A percentile compares a stretch with the other conserved stretches of the same genome.
These are phyloP conservation scores for Bungarus multicinctus DNA, from an alignment of 2,113 vertebrate species.

Conservation along the genomic window DNA sequence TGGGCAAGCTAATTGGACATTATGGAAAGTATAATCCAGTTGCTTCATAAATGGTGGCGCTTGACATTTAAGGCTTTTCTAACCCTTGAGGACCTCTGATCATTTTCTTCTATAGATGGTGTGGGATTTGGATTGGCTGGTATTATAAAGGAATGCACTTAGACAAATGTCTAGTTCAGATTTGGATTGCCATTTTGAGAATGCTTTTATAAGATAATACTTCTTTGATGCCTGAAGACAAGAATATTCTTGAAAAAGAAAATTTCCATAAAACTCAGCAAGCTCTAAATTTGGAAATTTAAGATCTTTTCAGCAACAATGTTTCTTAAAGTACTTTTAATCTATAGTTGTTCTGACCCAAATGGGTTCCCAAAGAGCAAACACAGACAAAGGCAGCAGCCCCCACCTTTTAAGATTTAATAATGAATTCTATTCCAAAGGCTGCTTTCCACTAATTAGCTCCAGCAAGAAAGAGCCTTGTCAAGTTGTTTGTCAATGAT, in stretches of 20 bases:
- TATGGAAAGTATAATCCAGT: background rate
- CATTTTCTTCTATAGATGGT: background rate
- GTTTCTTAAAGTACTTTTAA: background rate
- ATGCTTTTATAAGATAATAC: background rate
- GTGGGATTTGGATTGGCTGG: background rate
- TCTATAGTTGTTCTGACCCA: background rate
- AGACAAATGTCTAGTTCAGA: background rate
- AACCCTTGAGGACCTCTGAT: constrained; percentile 12
- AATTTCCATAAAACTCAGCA: background rate
- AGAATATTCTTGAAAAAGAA: background rate
- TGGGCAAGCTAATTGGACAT: background rate
- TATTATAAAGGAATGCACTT: background rate
- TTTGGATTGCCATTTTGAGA: background rate
- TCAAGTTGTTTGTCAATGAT: no score
- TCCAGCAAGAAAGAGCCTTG: no score
- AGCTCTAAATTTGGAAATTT: background rate
- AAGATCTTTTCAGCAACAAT: background rate
- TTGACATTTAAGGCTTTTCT: background rate
- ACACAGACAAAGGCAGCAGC: no score
- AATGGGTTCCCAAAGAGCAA: no score
- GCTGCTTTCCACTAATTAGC: no score
- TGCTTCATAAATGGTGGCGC: background rate
- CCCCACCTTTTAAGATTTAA: no score
- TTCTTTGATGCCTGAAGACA: background rate
- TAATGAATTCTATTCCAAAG: no score